Evolutionary conservation across 2,888 invertebrate genomes (phyloP).

Genomic region (Portevinia maculata): DNA sequence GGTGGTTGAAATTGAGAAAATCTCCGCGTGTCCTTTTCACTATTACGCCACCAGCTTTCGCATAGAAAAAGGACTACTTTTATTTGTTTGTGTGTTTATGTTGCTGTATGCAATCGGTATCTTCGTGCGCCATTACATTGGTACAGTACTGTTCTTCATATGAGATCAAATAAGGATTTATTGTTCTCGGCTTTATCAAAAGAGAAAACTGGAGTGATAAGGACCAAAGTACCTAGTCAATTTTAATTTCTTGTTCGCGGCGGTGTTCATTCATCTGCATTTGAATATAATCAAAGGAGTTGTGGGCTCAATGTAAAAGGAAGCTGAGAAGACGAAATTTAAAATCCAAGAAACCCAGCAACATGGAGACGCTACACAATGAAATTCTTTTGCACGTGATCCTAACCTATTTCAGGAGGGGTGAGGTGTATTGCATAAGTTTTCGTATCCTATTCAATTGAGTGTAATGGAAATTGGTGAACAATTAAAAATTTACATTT

Average conservation of each 20-base stretch:
- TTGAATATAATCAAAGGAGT: conserved; percentile 63
- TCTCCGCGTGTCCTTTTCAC: conserved; percentile 57
- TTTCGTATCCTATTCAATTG: conserved; percentile 53
- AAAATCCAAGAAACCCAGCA: conserved; percentile 32
- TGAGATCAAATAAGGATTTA: conserved; percentile 66
- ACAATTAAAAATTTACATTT: conserved; percentile 66
- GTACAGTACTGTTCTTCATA: conserved; percentile 54
- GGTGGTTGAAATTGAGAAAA: conserved; percentile 59
- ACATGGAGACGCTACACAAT: conserved; percentile 37
- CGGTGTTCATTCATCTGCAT: conserved; percentile 72
- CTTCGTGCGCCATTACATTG: conserved; percentile 40
- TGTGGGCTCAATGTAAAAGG: conserved; percentile 33
- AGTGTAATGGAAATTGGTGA: conserved; percentile 66
- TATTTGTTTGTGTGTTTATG: conserved; percentile 27
- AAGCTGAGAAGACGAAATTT: conserved; percentile 58
- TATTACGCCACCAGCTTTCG: conserved; percentile 7
- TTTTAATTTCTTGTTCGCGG: conserved; percentile 63
- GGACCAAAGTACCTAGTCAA: conserved; percentile 36
- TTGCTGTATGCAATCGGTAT: conserved; percentile 67
- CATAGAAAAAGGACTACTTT: conserved; percentile 37
- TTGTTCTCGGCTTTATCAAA: conserved; percentile 45
- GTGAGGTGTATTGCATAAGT: conserved; percentile 22
- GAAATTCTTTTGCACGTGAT: conserved; percentile 57
- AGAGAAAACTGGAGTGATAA: conserved; percentile 29
- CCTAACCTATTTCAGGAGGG: conserved; percentile 29